A percentile compares a stretch with the other conserved stretches of the same genome.
Conservation (phyloP, 2,797 vertebrate species). For the Euphonia xanthogaster region DNA sequence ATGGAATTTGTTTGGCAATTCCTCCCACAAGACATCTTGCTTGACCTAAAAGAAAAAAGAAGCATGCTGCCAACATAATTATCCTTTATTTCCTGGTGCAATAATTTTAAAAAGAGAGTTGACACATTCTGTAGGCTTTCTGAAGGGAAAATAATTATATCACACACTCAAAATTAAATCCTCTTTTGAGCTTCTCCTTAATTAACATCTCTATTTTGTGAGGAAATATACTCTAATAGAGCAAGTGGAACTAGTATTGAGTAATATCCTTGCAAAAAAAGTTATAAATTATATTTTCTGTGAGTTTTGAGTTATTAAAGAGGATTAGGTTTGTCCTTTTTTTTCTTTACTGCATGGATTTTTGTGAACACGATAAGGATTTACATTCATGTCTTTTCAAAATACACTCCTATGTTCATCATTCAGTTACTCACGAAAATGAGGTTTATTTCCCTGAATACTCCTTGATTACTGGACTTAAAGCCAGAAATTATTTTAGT, state of each 20-base stretch:
- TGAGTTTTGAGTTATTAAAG: neutral
- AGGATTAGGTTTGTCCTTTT: neutral
- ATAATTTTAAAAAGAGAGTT: conserved; percentile 18
- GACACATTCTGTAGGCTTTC: neutral
- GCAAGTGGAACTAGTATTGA: neutral
- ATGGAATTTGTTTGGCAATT: conserved; percentile 43
- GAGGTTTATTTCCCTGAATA: neutral
- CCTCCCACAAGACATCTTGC: neutral
- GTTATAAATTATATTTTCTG: neutral
- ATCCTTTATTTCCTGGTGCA: conserved; percentile 14
- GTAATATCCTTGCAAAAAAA: neutral
- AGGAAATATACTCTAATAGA: neutral
- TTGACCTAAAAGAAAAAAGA: neutral
- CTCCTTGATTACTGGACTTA: neutral
- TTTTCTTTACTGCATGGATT: neutral
- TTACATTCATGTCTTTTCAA: neutral
- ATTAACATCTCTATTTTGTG: neutral
- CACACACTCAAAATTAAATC: neutral
- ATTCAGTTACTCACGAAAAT: neutral
- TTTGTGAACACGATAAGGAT: neutral
- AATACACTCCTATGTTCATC: neutral
- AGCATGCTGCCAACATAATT: conserved; percentile 6
- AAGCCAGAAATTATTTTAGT: neutral
- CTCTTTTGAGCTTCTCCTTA: neutral
- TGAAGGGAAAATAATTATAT: conserved; percentile 15